Conservation (phyloP, 2,113 vertebrate species). For the human region GRCh38 chr3:70671001-70671500, state of each 20-base stretch:
- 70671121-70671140: neutral
- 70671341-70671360: neutral
- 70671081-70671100: neutral
- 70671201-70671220: neutral
- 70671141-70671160: neutral
- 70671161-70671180: neutral
- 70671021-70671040: neutral
- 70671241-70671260: neutral
- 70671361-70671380: neutral
- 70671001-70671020: neutral
- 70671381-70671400: neutral
- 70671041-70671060: neutral
- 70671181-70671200: neutral
- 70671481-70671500: neutral
- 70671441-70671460: neutral
- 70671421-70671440: neutral
- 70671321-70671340: too few species aligned
- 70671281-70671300: neutral
- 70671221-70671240: neutral
- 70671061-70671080: conserved; percentile 1
- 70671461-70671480: neutral
- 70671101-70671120: neutral
- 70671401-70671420: neutral
- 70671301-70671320: neutral
- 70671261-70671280: neutral